phyloP scores from a whole-genome alignment of 2,888 invertebrate genomes.

The Megaustenia siamemsis region DNA sequence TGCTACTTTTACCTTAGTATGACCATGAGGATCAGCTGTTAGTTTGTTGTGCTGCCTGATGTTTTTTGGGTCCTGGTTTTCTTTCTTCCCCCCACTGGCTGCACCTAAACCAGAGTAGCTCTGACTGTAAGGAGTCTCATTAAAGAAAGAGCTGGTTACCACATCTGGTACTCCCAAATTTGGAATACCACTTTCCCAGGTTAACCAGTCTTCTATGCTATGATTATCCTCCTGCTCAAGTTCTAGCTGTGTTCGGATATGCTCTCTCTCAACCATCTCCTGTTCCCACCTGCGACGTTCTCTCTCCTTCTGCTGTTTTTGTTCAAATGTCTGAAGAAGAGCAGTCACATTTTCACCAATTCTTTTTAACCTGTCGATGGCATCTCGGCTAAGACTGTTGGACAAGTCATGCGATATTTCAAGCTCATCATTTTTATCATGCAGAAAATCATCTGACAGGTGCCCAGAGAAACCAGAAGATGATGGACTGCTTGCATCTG shows the following conservation, averaged over 20 bases:
- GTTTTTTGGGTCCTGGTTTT: constrained; percentile 14
- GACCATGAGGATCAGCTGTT: background rate
- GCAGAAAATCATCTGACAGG: constrained; percentile 69
- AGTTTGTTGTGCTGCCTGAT: background rate
- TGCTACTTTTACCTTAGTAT: background rate
- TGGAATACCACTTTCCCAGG: constrained; percentile 43
- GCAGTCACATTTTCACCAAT: constrained; percentile 71
- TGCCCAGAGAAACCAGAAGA: constrained; percentile 60
- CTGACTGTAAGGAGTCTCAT: constrained; percentile 20
- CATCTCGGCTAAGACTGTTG: constrained; percentile 66
- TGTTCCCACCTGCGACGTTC: constrained; percentile 70
- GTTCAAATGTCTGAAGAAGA: constrained; percentile 68
- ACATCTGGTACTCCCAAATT: constrained; percentile 43
- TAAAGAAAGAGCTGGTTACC: constrained; percentile 44
- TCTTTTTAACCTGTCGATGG: constrained; percentile 67
- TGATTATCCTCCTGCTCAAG: constrained; percentile 72
- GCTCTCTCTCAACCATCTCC: constrained; percentile 72
- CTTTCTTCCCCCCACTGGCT: background rate
- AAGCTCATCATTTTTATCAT: constrained; percentile 73
- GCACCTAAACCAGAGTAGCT: background rate
- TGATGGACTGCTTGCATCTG: constrained; percentile 38
- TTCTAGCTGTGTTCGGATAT: constrained; percentile 71
- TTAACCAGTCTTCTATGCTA: constrained; percentile 73
- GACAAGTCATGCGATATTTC: constrained; percentile 63
- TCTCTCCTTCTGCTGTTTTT: constrained; percentile 67